Conservation (phyloP, 2,113 vertebrate species). For the Bettongia penicillata region DNA sequence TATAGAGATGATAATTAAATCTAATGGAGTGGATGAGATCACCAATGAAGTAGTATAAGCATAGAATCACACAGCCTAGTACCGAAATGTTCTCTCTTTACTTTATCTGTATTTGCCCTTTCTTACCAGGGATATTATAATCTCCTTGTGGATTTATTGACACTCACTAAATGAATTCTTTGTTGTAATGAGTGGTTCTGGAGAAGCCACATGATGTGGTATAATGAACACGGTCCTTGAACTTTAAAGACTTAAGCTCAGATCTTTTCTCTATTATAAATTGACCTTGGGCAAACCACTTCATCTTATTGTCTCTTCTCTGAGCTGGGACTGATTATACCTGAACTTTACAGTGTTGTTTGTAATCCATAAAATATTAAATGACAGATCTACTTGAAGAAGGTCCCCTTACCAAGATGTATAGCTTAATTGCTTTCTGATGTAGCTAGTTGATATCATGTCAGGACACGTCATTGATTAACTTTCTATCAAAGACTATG, state of each 20-base stretch:
- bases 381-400: background rate
- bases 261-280: background rate
- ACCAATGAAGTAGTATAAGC: background rate
- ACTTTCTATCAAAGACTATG: background rate
- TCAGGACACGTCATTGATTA: background rate
- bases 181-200: background rate
- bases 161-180: background rate
- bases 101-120: conserved; percentile 8
- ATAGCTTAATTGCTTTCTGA: background rate
- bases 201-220: background rate
- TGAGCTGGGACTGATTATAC: background rate
- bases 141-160: background rate
- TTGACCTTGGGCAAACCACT: background rate
- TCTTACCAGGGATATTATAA: background rate
- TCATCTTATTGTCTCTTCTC: background rate
- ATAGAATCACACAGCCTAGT: background rate
- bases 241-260: background rate
- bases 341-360: background rate
- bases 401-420: background rate
- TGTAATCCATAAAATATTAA: background rate
- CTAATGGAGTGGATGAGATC: background rate
- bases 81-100: background rate
- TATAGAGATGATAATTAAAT: background rate
- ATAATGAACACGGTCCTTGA: background rate
- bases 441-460: background rate